Evolutionary conservation across 2,888 invertebrate species (phyloP).

Genomic region (Pristionchus japonicus): DNA sequence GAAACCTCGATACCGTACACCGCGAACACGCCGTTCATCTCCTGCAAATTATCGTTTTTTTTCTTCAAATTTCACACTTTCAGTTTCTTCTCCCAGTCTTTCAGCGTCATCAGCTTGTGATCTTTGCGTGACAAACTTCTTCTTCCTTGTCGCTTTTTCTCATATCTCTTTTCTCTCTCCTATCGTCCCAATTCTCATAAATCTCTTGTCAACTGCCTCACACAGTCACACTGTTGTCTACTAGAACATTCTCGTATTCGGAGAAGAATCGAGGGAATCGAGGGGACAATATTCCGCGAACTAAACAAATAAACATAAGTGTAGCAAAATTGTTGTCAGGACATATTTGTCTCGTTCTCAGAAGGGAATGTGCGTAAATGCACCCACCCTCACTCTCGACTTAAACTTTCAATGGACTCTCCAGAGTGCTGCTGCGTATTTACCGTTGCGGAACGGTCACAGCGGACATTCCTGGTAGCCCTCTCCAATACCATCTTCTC

Average conservation of each 20-base stretch:
- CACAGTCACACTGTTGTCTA: background rate
- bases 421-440: background rate
- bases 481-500: background rate
- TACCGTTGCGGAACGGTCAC: background rate
- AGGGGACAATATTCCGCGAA: background rate
- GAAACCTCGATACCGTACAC: conserved; percentile 97
- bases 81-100: background rate
- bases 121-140: background rate
- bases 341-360: background rate
- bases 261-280: background rate
- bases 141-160: background rate
- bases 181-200: background rate
- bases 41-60: conserved; percentile 76
- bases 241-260: background rate
- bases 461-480: background rate
- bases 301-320: background rate
- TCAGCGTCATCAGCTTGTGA: background rate
- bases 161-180: background rate
- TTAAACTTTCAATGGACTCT: background rate
- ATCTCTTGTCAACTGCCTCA: background rate
- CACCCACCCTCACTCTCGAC: background rate
- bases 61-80: background rate
- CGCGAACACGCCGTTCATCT: conserved; percentile 94
- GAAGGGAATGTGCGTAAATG: background rate
- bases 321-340: background rate